Evolutionary conservation across 2,888 invertebrate genomes (phyloP).

Genomic region (Euproctis similis): DNA sequence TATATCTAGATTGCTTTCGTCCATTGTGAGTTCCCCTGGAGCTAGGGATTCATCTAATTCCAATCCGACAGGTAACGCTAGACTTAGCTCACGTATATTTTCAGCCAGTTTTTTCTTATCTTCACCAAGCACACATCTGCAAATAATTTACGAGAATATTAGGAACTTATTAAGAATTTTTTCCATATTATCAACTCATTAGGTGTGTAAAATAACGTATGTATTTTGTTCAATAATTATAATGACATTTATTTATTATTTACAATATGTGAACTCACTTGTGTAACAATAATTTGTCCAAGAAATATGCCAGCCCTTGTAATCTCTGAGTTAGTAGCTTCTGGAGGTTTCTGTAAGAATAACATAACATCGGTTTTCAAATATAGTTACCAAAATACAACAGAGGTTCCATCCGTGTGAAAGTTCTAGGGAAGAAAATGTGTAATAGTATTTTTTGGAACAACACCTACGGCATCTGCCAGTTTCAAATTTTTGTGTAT

Average conservation of each 20-base stretch:
- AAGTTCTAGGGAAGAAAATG: too few relatives aligned
- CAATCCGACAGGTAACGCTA: slow-evolving; percentile 64
- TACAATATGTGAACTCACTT: slow-evolving; percentile 61
- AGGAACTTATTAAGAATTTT: too few relatives aligned
- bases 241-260: too few relatives aligned
- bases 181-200: too few relatives aligned
- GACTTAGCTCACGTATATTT: slow-evolving; percentile 66
- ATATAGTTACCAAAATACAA: not conserved
- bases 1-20: slow-evolving; percentile 60
- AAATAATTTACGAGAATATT: too few relatives aligned
- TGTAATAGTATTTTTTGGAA: too few relatives aligned
- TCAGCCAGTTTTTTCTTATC: slow-evolving; percentile 67
- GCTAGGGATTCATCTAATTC: slow-evolving; percentile 67
- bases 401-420: not conserved
- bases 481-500: too few relatives aligned
- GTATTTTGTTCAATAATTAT: too few relatives aligned
- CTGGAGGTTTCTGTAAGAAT: slow-evolving; percentile 58
- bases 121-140: slow-evolving; percentile 66
- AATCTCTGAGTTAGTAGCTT: slow-evolving; percentile 75
- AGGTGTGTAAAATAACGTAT: too few relatives aligned
- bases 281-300: slow-evolving; percentile 78
- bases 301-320: slow-evolving; percentile 79
- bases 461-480: too few relatives aligned
- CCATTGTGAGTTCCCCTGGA: slow-evolving; percentile 61
- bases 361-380: not conserved